These are phyloP conservation scores for Nemopilema nomurai DNA, from an alignment of 30 jellyfish, hydroid and myxozoan genomes.

Conservation along the genomic window DNA sequence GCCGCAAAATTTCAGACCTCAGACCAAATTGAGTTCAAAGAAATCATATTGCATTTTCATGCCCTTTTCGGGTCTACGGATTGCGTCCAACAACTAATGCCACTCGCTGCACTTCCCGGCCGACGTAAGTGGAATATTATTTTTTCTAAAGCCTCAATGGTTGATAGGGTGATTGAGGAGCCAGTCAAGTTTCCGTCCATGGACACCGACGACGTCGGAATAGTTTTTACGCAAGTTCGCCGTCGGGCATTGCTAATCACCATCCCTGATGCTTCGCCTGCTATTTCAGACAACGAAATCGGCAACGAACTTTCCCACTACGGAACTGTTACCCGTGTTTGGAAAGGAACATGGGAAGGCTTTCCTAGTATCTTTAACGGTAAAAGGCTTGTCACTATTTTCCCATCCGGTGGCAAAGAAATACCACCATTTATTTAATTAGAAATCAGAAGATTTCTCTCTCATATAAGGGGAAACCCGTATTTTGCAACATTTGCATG, in stretches of 20 bases:
- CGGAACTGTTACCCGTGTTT: not conserved
- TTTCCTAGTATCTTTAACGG: conserved; percentile 2
- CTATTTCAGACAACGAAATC: not conserved
- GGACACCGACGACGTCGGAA: not conserved
- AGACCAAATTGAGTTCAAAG: not conserved
- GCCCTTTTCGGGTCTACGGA: not conserved
- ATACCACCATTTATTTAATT: not conserved
- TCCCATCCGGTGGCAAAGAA: conserved; percentile 8
- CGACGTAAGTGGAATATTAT: not conserved
- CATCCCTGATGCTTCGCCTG: not conserved
- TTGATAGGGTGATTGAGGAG: not conserved
- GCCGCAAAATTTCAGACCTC: not conserved
- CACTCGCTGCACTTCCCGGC: not conserved
- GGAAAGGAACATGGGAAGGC: conserved; percentile 8
- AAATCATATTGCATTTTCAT: not conserved
- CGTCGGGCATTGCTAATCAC: not conserved
- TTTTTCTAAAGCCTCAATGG: not conserved
- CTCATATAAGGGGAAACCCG: not conserved
- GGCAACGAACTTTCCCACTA: not conserved
- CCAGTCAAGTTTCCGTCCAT: not conserved
- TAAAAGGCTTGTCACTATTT: not conserved
- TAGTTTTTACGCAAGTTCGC: not conserved
- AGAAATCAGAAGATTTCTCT: not conserved
- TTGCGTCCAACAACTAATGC: not conserved
- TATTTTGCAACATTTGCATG: not conserved